Evolutionary conservation across 2,797 vertebrate species (phyloP), one percentile per base, ranked within the genome.

Genomic region (Neoniphon sammara): DNA sequence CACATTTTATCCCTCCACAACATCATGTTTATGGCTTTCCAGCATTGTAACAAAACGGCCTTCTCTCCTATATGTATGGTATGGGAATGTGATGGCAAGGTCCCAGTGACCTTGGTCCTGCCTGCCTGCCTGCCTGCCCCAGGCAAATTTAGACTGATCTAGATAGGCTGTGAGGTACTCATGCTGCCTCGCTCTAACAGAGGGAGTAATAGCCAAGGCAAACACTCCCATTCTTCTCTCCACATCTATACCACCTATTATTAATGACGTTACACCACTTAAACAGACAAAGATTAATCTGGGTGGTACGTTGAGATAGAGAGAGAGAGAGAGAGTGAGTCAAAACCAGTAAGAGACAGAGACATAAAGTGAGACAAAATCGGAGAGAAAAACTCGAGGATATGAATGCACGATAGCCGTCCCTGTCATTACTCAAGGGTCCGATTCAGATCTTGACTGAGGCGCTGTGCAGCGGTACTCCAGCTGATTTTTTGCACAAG

Each of bases 151-250:
- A 79, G 76, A 85, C 76, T 54, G 80, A 84, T 87, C 66, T 62
- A 60, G 83, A 80, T 81, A 77, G 81, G 83, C 78, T 78, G 78
- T 25, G 71, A 86, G 70, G 70, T 75, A 66, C 70, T 70, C 67
- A 14, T 47, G 65, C 75, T 78, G 84, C 75, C 86, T 47, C 66
- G 85, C 91, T 93, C 91, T 82, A 92, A 81, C 85, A 87, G 88
- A 92, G 89, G 74, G 75, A 83, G 69, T 90, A 92, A 93, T 90
- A 85, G 82, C 81, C 63, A 61, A 71, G 79, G 72, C 78, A 88
- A 89, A 86, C 66, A 77, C 76, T 50, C 63, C 65, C 76, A 73
- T 87, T 75, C 75, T 75, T 87, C 77, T 82, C 52, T n/a, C 52
- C 80, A 70, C 71, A 75, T 69, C 73, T 79, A 83, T 56, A 77